Conservation (phyloP, 2,888 invertebrate species). For the Clivina fossor region DNA sequence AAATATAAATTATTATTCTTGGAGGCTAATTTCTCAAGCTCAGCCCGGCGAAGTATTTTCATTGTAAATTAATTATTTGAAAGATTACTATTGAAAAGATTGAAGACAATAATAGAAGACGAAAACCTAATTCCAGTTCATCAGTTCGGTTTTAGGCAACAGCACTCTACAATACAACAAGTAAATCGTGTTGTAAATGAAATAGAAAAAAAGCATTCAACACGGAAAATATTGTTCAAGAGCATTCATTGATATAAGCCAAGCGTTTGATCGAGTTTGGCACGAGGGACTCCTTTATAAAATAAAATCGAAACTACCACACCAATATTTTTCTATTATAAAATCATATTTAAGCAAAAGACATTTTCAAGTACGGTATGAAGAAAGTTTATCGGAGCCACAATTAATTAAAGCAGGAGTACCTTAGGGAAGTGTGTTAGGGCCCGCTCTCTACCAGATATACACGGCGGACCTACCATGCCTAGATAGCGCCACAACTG, state of each 20-base stretch:
- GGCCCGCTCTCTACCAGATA: neutral
- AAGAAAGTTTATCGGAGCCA: neutral
- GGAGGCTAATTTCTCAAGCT: too few relatives aligned
- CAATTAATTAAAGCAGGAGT: conserved; percentile 21
- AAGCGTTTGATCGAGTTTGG: conserved; percentile 34
- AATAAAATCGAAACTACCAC: conserved; percentile 20
- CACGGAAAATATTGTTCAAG: conserved; percentile 20
- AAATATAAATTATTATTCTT: too few relatives aligned
- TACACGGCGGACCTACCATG: conserved; percentile 2
- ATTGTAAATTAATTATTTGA: too few relatives aligned
- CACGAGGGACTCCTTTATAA: conserved; percentile 25
- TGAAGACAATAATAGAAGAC: conserved; percentile 23
- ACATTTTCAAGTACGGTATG: conserved; percentile 24
- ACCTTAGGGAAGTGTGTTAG: conserved; percentile 19
- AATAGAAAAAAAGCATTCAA: conserved; percentile 25
- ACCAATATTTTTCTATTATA: conserved; percentile 21
- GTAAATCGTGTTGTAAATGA: conserved; percentile 31
- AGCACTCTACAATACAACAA: conserved; percentile 37
- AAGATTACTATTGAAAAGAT: conserved; percentile 30
- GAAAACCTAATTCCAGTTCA: conserved; percentile 32
- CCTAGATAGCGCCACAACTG: conserved; percentile 1
- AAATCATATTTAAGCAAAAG: conserved; percentile 26
- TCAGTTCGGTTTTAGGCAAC: conserved; percentile 35
- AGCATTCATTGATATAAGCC: conserved; percentile 28
- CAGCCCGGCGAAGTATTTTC: too few relatives aligned